These are phyloP conservation scores for Zaprionus ghesquierei DNA, from an alignment of 1,140 invertebrate species.

Conservation along the genomic window DNA sequence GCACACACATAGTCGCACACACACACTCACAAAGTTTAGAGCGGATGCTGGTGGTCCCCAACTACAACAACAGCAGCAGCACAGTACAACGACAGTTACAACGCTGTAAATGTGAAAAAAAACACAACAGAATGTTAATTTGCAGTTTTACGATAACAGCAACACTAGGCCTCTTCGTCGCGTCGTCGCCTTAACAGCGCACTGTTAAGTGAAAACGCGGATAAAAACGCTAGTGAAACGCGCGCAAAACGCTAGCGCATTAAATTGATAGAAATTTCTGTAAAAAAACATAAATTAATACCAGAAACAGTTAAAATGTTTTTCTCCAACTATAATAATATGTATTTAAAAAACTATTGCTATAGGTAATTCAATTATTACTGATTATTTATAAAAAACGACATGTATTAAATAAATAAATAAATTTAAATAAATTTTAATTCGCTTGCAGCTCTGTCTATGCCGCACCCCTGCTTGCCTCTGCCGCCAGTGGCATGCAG, in stretches of 20 bases:
- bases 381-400: neutral
- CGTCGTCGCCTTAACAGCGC: conserved; percentile 6
- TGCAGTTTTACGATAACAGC: conserved; percentile 47
- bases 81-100: neutral
- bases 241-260: neutral
- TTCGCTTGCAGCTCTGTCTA: conserved; percentile 68
- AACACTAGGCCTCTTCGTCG: conserved; percentile 15
- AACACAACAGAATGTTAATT: conserved; percentile 56
- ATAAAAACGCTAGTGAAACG: conserved; percentile 33
- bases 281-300: neutral
- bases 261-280: neutral
- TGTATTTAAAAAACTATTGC: conserved; percentile 80
- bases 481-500: conserved; percentile 70
- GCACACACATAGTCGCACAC: neutral
- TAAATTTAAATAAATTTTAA: neutral
- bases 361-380: conserved; percentile 62
- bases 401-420: neutral
- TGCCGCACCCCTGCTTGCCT: conserved; percentile 63
- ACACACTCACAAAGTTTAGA: conserved; percentile 25
- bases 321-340: conserved; percentile 79
- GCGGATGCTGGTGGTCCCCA: conserved; percentile 62
- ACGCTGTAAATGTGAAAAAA: conserved; percentile 63
- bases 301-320: conserved; percentile 59
- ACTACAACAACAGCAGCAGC: neutral
- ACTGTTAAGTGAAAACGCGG: conserved; percentile 27